Base-by-base conservation (phyloP, 2,888 invertebrate species). In the Catocala nupta region DNA sequence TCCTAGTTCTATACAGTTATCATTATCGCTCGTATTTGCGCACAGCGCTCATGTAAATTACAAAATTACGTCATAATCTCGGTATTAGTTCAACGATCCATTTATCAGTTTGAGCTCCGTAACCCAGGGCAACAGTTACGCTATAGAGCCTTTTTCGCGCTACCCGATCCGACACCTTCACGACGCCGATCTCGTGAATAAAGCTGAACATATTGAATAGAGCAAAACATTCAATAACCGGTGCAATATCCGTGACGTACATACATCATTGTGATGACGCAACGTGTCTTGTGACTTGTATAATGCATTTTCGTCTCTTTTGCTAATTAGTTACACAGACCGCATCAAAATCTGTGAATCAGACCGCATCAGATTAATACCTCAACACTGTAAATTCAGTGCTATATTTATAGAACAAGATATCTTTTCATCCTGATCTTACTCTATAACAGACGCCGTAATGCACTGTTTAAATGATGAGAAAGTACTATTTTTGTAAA, bases 41-140 rank as follows among this genome's bases (percentile, higher is more conserved):
- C 63, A 73, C 65, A 64, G 65, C 62, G 56, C 59, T 49, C 69
- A 70, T 73, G 62, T 73, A 78, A 75, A 80, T 77, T 71, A 74
- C 71, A 59, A 68, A 70, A 73, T 76, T 65, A 78, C 73, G 71
- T 75, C 68, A 71, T 78, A 78, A 82, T 80, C 79, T 77, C 73
- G 65, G 76, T 71, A 68, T 80, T 80, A 75, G 71, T 78, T 77
- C 72, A 77, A 69, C 72, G 75, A 74, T 75, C 74, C 59, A 74
- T 70, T 80, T 81, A 83, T 81, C 83, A 80, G 82, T 82, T 81
- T 81, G 75, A 81, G 83, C 80, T 75, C 63, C 64, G 81, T 83
- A 77, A 80, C 80, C 73, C 68, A 58, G 71, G 73, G 78, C 78
- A 75, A 81, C 81, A 63, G 70, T 57, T 70, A 59, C 59, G 64